Conservation (phyloP, 2,113 vertebrate species). For the Eptesicus fuscus region DNA sequence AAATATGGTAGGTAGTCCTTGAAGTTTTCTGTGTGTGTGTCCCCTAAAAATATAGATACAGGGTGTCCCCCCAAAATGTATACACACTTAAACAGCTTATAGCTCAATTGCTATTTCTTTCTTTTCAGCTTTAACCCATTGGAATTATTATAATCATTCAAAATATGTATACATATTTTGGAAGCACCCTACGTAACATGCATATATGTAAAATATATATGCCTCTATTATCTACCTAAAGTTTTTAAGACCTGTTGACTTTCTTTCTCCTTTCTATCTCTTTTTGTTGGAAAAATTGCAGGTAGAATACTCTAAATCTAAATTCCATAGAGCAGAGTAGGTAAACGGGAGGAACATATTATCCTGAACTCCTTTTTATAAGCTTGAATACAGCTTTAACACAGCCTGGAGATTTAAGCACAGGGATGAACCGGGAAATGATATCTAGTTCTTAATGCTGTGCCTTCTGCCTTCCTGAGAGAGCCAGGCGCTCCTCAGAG, state of each 20-base stretch:
- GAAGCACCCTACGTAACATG: too few species aligned
- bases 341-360: background rate
- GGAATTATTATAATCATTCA: too few species aligned
- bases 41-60: background rate
- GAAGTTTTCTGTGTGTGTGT: background rate
- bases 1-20: background rate
- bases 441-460: background rate
- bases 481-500: background rate
- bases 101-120: background rate
- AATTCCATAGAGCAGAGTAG: rapidly evolving
- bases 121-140: too few species aligned
- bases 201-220: background rate
- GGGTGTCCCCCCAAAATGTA: background rate
- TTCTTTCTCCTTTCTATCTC: slow-evolving; percentile 21
- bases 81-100: too few species aligned
- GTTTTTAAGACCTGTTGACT: slow-evolving; percentile 52
- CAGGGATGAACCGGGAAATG: background rate
- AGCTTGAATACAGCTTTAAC: background rate
- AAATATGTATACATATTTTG: too few species aligned
- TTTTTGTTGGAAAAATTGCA: slow-evolving; percentile 48
- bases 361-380: background rate
- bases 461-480: background rate
- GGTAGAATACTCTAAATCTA: background rate
- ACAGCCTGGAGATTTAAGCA: background rate
- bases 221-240: background rate